Conservation (phyloP, 2,888 invertebrate genomes). For the Apodemia duryi region DNA sequence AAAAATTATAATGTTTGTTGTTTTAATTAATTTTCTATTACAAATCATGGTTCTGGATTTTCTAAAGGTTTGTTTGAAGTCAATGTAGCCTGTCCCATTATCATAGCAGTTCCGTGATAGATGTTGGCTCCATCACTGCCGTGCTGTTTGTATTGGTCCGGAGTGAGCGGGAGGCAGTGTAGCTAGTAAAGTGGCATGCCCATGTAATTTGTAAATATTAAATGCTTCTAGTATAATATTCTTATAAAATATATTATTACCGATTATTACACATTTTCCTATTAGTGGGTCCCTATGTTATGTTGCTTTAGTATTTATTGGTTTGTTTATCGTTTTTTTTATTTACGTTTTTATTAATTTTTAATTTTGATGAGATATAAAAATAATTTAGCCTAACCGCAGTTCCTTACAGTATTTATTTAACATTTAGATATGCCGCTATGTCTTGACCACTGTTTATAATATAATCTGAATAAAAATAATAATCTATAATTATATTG, state of each 20-base stretch:
- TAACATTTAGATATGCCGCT: conserved; percentile 8
- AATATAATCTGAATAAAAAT: neutral
- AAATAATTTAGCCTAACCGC: too few species aligned
- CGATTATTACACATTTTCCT: conserved; percentile 11
- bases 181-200: conserved; percentile 61
- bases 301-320: conserved; percentile 24
- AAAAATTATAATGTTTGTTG: too few species aligned
- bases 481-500: neutral
- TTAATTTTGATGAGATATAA: neutral
- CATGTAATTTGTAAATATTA: conserved; percentile 74
- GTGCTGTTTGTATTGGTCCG: conserved; percentile 13
- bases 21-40: too few species aligned
- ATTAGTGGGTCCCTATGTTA: conserved; percentile 15
- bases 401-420: neutral
- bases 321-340: conserved; percentile 22
- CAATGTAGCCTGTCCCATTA: too few species aligned
- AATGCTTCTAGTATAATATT: conserved; percentile 62
- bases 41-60: too few species aligned
- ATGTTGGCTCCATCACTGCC: neutral
- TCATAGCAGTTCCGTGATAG: neutral
- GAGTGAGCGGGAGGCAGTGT: conserved; percentile 55
- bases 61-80: too few species aligned
- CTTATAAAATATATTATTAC: conserved; percentile 45
- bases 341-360: conserved; percentile 9
- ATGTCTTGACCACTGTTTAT: conserved; percentile 9